These are phyloP conservation scores for Serripes groenlandicus DNA, from an alignment of 2,888 invertebrate genomes.

Conservation along the genomic window DNA sequence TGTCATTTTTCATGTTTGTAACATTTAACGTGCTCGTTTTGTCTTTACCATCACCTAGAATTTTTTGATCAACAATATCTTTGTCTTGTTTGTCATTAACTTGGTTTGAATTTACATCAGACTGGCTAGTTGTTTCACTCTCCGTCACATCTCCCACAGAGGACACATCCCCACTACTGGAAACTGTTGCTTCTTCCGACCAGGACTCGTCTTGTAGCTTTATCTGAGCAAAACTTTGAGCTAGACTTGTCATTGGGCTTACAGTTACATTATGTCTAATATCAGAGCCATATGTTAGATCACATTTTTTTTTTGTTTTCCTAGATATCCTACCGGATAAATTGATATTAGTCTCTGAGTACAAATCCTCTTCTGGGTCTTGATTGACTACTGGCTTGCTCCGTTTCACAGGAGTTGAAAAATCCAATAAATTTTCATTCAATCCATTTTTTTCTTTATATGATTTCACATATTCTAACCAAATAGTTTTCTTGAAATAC, in stretches of 20 bases:
- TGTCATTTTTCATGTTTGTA: too few species aligned
- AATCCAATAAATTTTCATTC: neutral
- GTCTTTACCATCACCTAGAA: too few species aligned
- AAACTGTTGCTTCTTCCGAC: slow-evolving; percentile 44
- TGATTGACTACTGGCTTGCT: neutral
- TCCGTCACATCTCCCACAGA: too few species aligned
- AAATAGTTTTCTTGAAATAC: slow-evolving; percentile 88
- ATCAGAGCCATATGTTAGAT: neutral
- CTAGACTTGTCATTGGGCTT: slow-evolving; percentile 69
- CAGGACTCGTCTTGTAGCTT: slow-evolving; percentile 65
- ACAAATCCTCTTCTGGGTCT: neutral
- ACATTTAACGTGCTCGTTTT: too few species aligned
- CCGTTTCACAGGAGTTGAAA: neutral
- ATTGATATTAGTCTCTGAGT: neutral
- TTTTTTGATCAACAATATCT: too few species aligned
- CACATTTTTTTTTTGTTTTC: neutral
- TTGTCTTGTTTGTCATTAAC: too few species aligned
- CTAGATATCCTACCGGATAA: neutral
- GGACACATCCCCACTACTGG: too few species aligned
- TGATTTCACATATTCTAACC: slow-evolving; percentile 50
- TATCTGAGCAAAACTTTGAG: slow-evolving; percentile 64
- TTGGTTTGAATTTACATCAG: neutral
- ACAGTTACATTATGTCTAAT: slow-evolving; percentile 45
- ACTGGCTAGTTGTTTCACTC: too few species aligned
- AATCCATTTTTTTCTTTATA: slow-evolving; percentile 54